Base-by-base conservation (phyloP, 1,140 invertebrate genomes). In the Achroia grisella region DNA sequence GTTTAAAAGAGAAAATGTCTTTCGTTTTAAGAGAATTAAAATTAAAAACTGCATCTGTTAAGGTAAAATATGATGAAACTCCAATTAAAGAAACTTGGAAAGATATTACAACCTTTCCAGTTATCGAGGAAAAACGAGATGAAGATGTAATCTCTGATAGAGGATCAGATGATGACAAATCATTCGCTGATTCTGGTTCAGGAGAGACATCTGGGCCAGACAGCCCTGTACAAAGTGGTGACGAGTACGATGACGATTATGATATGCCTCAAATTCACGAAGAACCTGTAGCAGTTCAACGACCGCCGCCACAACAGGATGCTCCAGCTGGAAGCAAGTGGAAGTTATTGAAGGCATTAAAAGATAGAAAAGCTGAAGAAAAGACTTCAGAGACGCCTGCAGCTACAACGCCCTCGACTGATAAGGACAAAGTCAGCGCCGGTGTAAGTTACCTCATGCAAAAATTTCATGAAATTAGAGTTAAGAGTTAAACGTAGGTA, bases 151-250 rank as follows among this genome's bases (percentile, higher is more conserved):
- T 60, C 12, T 48, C 62, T 34, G 56, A 71, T 30, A 68, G 70
- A 46, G 74, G 86, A 36, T 80, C 77, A 2, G 76, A 89, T 63
- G 79, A 88, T 62, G 71, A 81, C 44, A 60, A 80, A 68, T 63
- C 71, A 47, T 85, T 76, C 35, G 70, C 55, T 6, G 81, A 84
- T 48, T 71, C 80, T 15, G 93, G 93, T 10, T 95, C 94, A 0
- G 94, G 94, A 14, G 93, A 93, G 62, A 96, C 95, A 6, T 95
- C 94, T 8, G 94, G 94, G 0, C 94, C 94, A 0, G 95, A 96
- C 60, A 94, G 92, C 73, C 93, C 94, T 1, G 80, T 83, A 13
- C 88, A 91, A 35, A 93, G 92, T 57, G 89, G 89, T 49, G 92
- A 94, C 52, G 92, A 93, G 57, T 86, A 89, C 40, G 91, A 93